Evolutionary conservation across 1,140 invertebrate genomes (phyloP), one percentile per base, ranked within the genome.

Genomic region (Bombus impatiens): DNA sequence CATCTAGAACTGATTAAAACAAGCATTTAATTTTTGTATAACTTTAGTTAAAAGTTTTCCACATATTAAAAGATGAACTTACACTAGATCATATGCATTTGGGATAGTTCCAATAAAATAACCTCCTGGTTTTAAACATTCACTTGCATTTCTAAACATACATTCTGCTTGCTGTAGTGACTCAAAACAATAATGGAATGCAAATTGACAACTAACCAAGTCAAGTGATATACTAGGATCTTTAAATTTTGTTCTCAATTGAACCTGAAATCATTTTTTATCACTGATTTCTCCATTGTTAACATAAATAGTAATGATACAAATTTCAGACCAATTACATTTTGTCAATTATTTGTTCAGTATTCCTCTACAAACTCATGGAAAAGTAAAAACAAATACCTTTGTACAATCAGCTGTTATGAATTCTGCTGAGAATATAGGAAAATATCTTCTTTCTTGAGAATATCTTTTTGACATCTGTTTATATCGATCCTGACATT

Each of bases 61-160:
- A 72, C 68, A 71, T 37, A 28, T 75, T 37, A 71, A 65, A 76
- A 80, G 25, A 83, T 25, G 65, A 78, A 87, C 96, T 96, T 95
- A 98, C 95, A 99, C 96, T 84, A 99, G 97, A 94, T 99, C 98
- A 95, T 98, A 96, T 22, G 98, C 97, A 96, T 99, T 97, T 44
- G 99, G 98, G 82, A 99, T 98, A 4, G 99, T 99, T 42, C 99
- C 99, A 94, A 99, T 98, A 93, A 99, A 99, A 94, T 97, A 99
- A 13, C 99, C 99, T 76, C 98, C 99, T 1, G 97, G 96, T 88
- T 96, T 96, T 9, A 99, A 95, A 93, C 97, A 98, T 94, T 99
- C 98, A 35, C 98, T 97, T 10, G 98, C 98, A 96, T 99, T 99
- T 84, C 96, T 96, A 1, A 99, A 95, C 98, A 99, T 99, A 92